Evolutionary conservation across 2,797 vertebrate species (phyloP).

Genomic region (Odontamblyopus rebecca): DNA sequence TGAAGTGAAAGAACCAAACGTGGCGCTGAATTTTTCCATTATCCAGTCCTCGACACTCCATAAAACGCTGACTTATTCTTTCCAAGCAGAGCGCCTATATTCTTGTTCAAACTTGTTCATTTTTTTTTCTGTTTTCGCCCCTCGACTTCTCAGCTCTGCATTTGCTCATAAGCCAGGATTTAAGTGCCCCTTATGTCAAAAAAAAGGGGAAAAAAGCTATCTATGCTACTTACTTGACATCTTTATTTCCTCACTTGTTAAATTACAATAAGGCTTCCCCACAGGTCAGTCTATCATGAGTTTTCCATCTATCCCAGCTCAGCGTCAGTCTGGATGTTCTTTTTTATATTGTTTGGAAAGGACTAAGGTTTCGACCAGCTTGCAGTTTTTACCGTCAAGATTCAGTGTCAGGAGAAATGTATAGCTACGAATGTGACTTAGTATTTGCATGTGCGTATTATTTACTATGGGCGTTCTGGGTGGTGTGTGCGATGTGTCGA

Average conservation of each 20-base stretch:
- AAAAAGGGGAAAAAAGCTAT: constrained; percentile 21
- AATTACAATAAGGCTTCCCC: constrained; percentile 36
- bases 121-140: not conserved
- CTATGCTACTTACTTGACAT: not conserved
- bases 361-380: constrained; percentile 56
- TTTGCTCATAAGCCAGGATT: constrained; percentile 20
- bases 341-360: constrained; percentile 61
- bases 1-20: constrained; percentile 8
- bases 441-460: constrained; percentile 4
- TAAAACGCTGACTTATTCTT: constrained; percentile 14
- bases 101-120: constrained; percentile 13
- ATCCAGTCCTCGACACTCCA: constrained; percentile 1
- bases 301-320: constrained; percentile 31
- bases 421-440: constrained; percentile 11
- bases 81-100: not conserved
- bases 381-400: constrained; percentile 49
- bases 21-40: constrained; percentile 5
- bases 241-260: constrained; percentile 7
- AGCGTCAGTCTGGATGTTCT: constrained; percentile 12
- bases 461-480: not conserved
- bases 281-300: constrained; percentile 39
- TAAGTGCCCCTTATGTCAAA: constrained; percentile 29
- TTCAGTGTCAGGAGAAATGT: constrained; percentile 43
- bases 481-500: constrained; percentile 16
- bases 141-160: constrained; percentile 11